phyloP scores from a whole-genome alignment of 2,797 vertebrate genomes.

The Crossoptilon crossoptilon region DNA sequence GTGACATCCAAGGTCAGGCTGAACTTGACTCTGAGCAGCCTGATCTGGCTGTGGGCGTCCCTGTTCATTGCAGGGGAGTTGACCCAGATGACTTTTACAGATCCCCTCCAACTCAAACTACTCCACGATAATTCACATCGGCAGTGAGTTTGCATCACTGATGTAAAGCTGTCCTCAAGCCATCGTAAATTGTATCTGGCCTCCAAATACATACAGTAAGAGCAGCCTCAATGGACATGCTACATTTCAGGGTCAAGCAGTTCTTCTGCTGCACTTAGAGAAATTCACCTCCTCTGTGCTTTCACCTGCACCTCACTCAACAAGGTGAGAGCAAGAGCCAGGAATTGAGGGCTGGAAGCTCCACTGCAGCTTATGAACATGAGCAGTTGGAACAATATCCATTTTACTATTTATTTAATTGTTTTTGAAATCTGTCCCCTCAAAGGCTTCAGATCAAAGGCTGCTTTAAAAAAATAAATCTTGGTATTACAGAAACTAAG shows the following conservation, averaged over 20 bases:
- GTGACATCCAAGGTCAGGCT: neutral
- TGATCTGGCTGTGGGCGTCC: neutral
- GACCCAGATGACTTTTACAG: neutral
- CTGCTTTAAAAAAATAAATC: neutral
- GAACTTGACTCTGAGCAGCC: neutral
- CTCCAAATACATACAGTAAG: neutral
- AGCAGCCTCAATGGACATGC: neutral
- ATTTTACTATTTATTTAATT: neutral
- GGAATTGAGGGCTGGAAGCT: neutral
- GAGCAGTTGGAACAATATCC: neutral
- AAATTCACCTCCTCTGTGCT: neutral
- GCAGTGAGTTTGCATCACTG: neutral
- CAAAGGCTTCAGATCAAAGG: neutral
- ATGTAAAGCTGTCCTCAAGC: neutral
- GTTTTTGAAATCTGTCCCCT: neutral
- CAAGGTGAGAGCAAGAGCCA: too few species aligned
- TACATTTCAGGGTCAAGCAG: too few species aligned
- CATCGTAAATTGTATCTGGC: accelerated
- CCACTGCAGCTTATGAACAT: neutral
- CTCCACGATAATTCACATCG: neutral
- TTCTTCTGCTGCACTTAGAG: neutral
- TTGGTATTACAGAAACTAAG: neutral
- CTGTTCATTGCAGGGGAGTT: neutral
- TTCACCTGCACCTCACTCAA: neutral
- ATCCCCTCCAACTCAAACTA: neutral